phyloP scores from a whole-genome alignment of 2,113 vertebrate species.

The Arothron firmamentum region DNA sequence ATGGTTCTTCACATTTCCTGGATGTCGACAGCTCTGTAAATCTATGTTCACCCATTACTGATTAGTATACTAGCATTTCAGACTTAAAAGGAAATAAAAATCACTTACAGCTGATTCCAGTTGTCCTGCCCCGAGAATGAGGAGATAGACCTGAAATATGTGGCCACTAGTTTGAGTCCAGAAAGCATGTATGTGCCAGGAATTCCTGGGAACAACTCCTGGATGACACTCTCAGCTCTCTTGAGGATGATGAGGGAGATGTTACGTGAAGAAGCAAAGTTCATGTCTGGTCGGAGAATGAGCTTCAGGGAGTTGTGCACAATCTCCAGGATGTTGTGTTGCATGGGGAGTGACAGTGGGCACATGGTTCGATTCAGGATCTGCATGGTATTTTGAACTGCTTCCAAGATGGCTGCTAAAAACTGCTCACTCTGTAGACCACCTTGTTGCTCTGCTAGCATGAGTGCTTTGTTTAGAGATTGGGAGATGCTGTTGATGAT shows the following conservation, averaged over 20 bases:
- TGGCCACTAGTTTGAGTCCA: conserved; percentile 31
- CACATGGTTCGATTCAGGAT: conserved; percentile 1
- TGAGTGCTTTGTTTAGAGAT: conserved; percentile 55
- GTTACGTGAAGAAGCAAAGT: conserved; percentile 41
- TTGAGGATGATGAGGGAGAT: conserved; percentile 45
- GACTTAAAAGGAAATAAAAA: background rate
- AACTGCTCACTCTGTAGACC: conserved; percentile 61
- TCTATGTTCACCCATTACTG: too few species aligned
- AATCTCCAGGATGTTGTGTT: conserved; percentile 47
- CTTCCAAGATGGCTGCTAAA: conserved; percentile 39
- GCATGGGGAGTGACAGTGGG: conserved; percentile 16
- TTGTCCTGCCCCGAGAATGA: conserved; percentile 21
- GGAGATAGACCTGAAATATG: conserved; percentile 59
- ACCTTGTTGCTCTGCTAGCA: conserved; percentile 41
- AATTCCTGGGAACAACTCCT: conserved; percentile 22
- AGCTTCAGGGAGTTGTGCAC: conserved; percentile 51
- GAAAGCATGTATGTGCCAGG: conserved; percentile 41
- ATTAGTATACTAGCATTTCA: background rate
- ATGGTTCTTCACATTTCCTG: too few species aligned
- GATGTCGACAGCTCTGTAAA: too few species aligned
- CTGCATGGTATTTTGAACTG: conserved; percentile 35
- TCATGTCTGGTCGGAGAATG: conserved; percentile 46
- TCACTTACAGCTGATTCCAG: conserved; percentile 72
- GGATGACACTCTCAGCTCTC: conserved; percentile 39
- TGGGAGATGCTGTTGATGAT: conserved; percentile 46